Evolutionary conservation across 2,888 invertebrate genomes (phyloP).

Genomic region (Cinara cedri): DNA sequence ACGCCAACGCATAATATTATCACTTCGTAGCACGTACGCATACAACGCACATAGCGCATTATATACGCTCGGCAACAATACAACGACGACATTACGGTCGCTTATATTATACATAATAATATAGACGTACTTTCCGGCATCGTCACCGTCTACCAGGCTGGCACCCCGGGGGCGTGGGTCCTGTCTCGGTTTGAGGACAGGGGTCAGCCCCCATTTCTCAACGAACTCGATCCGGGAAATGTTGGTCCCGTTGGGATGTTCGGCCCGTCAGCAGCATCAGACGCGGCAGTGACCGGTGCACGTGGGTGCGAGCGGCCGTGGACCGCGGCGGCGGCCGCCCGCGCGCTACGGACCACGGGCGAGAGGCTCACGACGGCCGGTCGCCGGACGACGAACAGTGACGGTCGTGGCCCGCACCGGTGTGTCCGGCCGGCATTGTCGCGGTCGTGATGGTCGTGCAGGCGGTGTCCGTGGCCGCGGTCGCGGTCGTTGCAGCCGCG

Average conservation of each 20-base stretch:
- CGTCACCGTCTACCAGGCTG: conserved; percentile 55
- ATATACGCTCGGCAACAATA: no score
- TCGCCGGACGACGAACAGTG: conserved; percentile 18
- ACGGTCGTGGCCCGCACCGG: conserved; percentile 64
- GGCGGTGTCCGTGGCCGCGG: conserved; percentile 39
- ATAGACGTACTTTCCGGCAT: conserved; percentile 53
- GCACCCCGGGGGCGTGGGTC: conserved; percentile 76
- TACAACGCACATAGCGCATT: no score
- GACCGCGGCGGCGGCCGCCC: conserved; percentile 67
- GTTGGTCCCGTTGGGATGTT: conserved; percentile 67
- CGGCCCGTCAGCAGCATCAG: conserved; percentile 55
- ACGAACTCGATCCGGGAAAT: conserved; percentile 97
- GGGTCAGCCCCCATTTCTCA: conserved; percentile 98
- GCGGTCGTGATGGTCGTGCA: conserved; percentile 60
- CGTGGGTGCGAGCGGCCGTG: conserved; percentile 84
- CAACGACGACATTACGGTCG: no score
- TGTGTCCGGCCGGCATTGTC: conserved; percentile 58
- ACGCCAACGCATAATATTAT: no score
- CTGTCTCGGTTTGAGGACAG: conserved; percentile 95
- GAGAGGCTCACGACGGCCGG: conserved; percentile 41
- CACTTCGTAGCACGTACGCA: no score
- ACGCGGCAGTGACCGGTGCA: conserved; percentile 44
- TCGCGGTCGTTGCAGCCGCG: conserved; percentile 58
- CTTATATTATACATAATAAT: not conserved
- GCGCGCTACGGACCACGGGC: conserved; percentile 13